Evolutionary conservation across 2,888 invertebrate species (phyloP), one percentile per base, ranked within the genome.

Genomic region (Mythimna albipuncta): DNA sequence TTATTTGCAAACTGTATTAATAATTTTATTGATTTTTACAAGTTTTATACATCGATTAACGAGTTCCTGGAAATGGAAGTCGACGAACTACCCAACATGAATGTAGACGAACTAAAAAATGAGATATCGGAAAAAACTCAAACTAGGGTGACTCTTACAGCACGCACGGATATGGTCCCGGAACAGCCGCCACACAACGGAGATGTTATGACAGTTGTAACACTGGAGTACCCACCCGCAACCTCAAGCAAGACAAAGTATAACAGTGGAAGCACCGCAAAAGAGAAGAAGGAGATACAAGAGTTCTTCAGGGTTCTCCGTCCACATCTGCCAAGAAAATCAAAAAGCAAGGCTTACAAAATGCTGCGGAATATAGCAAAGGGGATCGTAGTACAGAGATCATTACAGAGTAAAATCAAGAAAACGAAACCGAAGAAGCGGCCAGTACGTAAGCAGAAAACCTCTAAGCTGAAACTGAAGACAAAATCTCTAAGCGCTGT

Each of bases 301-400:
- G 77, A 79, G 64, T 75, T 81, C 32, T 38, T 81, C 3, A 77
- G 57, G 61, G 50, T 71, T 6, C 75, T 84, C 2, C 89, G 92
- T 1, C 80, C 85, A 1, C 75, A 76, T 26, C 75, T 90, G 54
- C 87, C 88, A 0, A 82, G 92, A 38, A 81, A 83, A 32, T 83
- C 90, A 6, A 92, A 92, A 69, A 86, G 75, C 19, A 88, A 72
- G 44, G 91, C 91, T 2, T 82, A 76, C 50, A 79, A 85, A 52
- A 54, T 86, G 54, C 52, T 92, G 35, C 79, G 81, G 57, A 84
- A 80, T 13, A 82, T 91, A 0, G 77, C 82, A 1, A 84, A 77
- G 59, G 86, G 87, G 3, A 70, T 41, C 9, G 54, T 65, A n/a
- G 32, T 62, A 0, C 63, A 68, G 16, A 70, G 16, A 16, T 41